A percentile compares a stretch with the other conserved stretches of the same genome.
Conservation (phyloP, 2,113 vertebrate species). For the Aptenodytes patagonicus region DNA sequence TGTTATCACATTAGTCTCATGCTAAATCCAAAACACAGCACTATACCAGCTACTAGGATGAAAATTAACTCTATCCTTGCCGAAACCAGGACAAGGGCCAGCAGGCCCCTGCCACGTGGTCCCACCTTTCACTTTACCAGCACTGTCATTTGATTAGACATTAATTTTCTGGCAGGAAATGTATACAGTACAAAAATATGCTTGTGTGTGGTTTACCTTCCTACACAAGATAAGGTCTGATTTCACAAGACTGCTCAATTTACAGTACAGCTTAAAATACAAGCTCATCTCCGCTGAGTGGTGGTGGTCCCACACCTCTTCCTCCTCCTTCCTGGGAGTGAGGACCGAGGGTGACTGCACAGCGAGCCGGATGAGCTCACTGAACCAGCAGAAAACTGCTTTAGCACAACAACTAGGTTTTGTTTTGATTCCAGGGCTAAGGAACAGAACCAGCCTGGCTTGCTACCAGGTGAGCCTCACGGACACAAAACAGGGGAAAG, state of each 20-base stretch:
- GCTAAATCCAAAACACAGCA: no score
- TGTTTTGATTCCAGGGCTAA: not conserved
- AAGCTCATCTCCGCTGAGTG: not conserved
- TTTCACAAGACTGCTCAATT: not conserved
- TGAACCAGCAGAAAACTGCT: not conserved
- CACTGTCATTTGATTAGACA: not conserved
- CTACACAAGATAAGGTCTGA: not conserved
- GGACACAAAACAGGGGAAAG: not conserved
- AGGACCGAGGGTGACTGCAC: accelerated
- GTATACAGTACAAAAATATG: not conserved
- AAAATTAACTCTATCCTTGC: no score
- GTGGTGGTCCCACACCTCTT: not conserved
- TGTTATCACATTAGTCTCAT: no score
- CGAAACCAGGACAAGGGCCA: no score
- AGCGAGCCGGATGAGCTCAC: not conserved
- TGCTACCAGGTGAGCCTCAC: not conserved
- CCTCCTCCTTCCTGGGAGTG: not conserved
- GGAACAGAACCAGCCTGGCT: not conserved
- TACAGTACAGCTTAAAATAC: not conserved
- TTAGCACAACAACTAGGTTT: not conserved
- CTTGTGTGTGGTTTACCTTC: not conserved
- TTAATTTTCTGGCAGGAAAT: not conserved
- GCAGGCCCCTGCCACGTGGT: accelerated
- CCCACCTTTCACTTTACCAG: not conserved
- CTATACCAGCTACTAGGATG: no score